Evolutionary conservation across 2,113 vertebrate genomes (phyloP), one percentile per base, ranked within the genome.

Genomic region (Dolichotis patagonum): DNA sequence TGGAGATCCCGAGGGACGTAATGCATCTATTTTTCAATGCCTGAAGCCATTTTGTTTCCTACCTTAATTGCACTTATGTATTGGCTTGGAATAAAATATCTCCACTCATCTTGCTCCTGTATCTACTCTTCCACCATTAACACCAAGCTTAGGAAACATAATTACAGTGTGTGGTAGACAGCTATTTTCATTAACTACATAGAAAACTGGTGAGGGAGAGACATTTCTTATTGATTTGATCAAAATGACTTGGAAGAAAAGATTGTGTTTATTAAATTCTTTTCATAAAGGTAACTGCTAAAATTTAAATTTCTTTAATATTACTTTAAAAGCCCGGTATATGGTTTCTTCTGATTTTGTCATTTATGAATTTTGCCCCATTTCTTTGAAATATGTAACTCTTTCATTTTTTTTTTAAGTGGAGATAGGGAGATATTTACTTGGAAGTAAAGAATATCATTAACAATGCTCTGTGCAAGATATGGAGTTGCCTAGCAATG

Each of bases 261-360:
- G 95, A 95, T 97, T 98, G 97, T 85, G 94, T 97, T 98, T 98
- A 98, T 98, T 98, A 98, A 98, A 98, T 97, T 97, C 97, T 96
- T 98, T 97, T 96, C 26, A 90, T 93, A 97, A 97, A 98, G 94
- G 93, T 96, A 98, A 97, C 93, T 84, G 96, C 32, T 96, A 91
- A 97, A 98, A 98, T 97, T 98, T 97, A 97, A 98, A 98, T 97
- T 97, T 85, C n/a, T 95, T 95, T 95, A 97, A 96, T 67, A 97
- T 69, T 89, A 98, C 94, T 97, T n/a, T 24, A 95, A 94, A 97
- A 96, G 63, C 84, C 32, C 43, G 85, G 83, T 41, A 91, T 3
- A 54, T 85, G 93, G 97, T 95, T 54, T 95, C 73, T 97, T 93
- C 88, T 90, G 95, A 92, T 97, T 92, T 96, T 95, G 90, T 98